Evolutionary conservation across 2,888 invertebrate species (phyloP).

Genomic region (Aelia acuminata): DNA sequence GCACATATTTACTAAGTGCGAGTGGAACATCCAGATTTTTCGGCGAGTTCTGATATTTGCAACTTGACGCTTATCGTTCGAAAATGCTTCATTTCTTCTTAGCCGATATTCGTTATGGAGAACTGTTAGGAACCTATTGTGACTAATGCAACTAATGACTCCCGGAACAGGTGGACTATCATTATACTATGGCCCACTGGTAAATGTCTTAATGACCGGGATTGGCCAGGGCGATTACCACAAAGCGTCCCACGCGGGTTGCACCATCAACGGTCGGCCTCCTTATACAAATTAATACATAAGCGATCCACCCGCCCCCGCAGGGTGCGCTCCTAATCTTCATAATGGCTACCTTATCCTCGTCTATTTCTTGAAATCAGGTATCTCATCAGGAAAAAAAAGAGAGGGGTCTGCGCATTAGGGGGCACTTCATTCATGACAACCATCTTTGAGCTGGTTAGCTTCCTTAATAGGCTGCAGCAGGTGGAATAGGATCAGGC

Average conservation of each 20-base stretch:
- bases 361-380: neutral
- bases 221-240: neutral
- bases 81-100: too few relatives aligned
- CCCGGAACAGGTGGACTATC: neutral
- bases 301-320: neutral
- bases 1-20: too few relatives aligned
- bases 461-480: neutral
- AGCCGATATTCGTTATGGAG: neutral
- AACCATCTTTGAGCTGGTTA: neutral
- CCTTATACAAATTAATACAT: slow-evolving; percentile 30
- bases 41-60: too few relatives aligned
- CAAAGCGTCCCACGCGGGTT: neutral
- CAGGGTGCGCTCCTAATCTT: neutral
- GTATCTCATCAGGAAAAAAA: neutral
- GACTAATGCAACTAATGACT: slow-evolving; percentile 1
- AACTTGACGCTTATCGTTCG: too few relatives aligned
- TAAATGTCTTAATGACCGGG: slow-evolving; percentile 7
- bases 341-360: slow-evolving; percentile 15
- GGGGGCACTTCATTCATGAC: neutral
- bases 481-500: neutral
- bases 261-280: neutral
- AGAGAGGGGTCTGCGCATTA: neutral
- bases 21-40: too few relatives aligned
- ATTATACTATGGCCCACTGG: neutral
- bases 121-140: neutral